Evolutionary conservation across 2,113 vertebrate genomes (phyloP).

Genomic region (Pollachius pollachius): DNA sequence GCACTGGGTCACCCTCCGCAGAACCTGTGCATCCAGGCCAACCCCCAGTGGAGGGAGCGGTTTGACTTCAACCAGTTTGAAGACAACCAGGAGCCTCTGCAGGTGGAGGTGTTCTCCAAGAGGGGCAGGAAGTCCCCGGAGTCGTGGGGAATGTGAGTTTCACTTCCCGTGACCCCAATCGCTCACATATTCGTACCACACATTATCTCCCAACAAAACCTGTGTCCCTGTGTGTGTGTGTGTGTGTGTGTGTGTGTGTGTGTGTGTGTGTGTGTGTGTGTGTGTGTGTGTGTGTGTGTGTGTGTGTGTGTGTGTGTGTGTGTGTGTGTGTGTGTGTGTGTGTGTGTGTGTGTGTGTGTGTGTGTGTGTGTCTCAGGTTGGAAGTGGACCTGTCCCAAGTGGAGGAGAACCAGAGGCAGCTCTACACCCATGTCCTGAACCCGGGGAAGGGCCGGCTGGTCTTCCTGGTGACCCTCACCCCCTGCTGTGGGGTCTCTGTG

Average conservation of each 20-base stretch:
- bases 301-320: no score
- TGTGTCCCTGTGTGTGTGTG: background rate
- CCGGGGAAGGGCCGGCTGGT: slow-evolving; percentile 78
- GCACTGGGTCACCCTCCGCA: slow-evolving; percentile 64
- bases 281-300: no score
- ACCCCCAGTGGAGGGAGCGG: slow-evolving; percentile 95
- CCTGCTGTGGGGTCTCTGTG: slow-evolving; percentile 84
- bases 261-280: no score
- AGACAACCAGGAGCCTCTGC: slow-evolving; percentile 89
- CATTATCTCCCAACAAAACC: slow-evolving; percentile 14
- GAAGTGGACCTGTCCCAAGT: slow-evolving; percentile 82
- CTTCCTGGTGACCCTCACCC: slow-evolving; percentile 78
- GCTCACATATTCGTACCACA: slow-evolving; percentile 17
- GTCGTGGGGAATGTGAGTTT: slow-evolving; percentile 90
- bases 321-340: no score
- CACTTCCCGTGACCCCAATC: slow-evolving; percentile 10
- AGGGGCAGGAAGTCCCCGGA: slow-evolving; percentile 87
- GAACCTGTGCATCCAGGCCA: slow-evolving; percentile 93
- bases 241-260: no score
- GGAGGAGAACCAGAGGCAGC: slow-evolving; percentile 76
- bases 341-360: no score
- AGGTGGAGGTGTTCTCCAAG: slow-evolving; percentile 90
- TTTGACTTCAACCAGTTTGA: slow-evolving; percentile 98
- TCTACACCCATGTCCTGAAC: slow-evolving; percentile 73
- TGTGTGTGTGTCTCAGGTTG: slow-evolving; percentile 70